These are phyloP conservation scores for Darevskia mixta DNA, from an alignment of 2,797 vertebrate genomes.

Conservation along the genomic window DNA sequence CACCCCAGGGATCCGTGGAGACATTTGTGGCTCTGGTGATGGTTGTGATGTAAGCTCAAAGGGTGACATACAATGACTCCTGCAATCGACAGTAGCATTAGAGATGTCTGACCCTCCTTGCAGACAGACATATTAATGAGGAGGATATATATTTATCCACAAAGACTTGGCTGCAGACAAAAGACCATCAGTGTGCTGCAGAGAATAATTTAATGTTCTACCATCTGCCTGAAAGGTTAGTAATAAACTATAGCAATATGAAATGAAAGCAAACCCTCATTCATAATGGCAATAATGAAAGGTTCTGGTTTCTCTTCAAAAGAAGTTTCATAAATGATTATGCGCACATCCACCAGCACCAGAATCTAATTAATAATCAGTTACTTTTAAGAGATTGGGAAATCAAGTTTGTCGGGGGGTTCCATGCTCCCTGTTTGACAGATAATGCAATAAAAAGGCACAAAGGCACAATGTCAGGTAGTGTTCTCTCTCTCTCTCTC, in stretches of 20 bases:
- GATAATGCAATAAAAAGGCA: not conserved
- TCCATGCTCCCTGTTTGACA: not conserved
- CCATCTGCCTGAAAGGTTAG: constrained; percentile 6
- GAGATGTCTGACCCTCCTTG: not conserved
- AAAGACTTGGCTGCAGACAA: not conserved
- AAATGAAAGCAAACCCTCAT: not conserved
- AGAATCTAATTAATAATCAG: not conserved
- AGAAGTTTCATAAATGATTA: not conserved
- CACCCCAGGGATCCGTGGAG: fast-evolving
- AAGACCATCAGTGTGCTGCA: fast-evolving
- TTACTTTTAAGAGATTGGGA: constrained; percentile 17
- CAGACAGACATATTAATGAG: not conserved
- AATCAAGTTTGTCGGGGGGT: not conserved
- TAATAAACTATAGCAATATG: not conserved
- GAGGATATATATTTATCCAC: not conserved
- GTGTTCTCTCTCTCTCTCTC: not conserved
- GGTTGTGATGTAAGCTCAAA: not conserved
- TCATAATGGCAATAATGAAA: not conserved
- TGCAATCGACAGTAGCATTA: not conserved
- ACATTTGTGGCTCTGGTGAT: not conserved
- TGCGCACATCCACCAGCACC: not conserved
- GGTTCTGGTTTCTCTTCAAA: not conserved
- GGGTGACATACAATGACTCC: not conserved
- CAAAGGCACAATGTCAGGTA: not conserved
- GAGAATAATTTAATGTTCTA: not conserved